phyloP scores from a whole-genome alignment of 2,888 invertebrate species.

The Aphidoletes aphidimyza region DNA sequence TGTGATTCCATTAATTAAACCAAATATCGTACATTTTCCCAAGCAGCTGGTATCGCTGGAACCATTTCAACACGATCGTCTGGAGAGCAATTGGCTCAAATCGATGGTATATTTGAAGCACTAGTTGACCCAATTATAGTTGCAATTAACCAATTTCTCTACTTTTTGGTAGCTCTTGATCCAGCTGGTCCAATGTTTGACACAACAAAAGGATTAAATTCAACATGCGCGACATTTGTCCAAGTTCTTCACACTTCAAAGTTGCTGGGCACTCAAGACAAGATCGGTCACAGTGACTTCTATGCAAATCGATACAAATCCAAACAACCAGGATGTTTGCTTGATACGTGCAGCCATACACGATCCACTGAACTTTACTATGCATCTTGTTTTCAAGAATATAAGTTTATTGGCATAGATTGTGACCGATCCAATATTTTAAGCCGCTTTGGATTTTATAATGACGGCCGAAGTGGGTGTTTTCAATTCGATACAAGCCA shows the following conservation, averaged over 20 bases:
- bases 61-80: background rate
- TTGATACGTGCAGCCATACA: background rate
- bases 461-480: background rate
- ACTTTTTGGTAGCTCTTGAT: background rate
- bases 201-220: background rate
- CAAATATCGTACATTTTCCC: too few species aligned
- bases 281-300: background rate
- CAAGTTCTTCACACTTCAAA: background rate
- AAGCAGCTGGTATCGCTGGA: background rate
- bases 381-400: background rate
- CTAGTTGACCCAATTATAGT: background rate
- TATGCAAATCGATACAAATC: background rate
- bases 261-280: background rate
- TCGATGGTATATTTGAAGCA: background rate
- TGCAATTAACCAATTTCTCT: too few species aligned
- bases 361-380: background rate
- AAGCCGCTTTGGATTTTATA: conserved; percentile 16
- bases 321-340: background rate
- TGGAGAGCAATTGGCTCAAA: background rate
- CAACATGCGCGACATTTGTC: background rate
- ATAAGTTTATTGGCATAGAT: background rate
- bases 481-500: background rate
- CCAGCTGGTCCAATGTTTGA: background rate
- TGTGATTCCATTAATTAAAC: too few species aligned
- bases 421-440: background rate